These are phyloP conservation scores for Mastomys coucha DNA, from an alignment of 2,113 vertebrate species.

Conservation along the genomic window DNA sequence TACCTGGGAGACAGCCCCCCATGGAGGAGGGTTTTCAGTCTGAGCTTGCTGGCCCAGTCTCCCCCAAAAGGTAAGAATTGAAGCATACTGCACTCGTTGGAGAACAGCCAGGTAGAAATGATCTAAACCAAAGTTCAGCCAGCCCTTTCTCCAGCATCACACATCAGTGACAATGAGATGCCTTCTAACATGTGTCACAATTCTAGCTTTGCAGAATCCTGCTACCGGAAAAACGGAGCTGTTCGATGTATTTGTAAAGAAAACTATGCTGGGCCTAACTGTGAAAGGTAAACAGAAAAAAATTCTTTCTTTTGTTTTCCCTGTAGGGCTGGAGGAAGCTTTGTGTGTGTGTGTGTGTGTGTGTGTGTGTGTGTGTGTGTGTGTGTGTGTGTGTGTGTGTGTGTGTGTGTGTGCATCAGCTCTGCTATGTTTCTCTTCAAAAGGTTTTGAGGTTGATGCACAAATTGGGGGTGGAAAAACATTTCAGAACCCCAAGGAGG, in stretches of 20 bases:
- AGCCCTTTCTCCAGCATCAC: neutral
- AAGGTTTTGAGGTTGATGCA: neutral
- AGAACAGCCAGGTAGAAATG: neutral
- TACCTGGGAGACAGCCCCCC: neutral
- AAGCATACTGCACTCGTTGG: neutral
- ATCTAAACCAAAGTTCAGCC: slow-evolving; percentile 31
- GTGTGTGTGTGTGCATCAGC: neutral
- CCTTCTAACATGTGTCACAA: slow-evolving; percentile 64
- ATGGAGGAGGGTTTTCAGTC: neutral
- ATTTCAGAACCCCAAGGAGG: neutral
- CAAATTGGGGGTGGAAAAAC: neutral
- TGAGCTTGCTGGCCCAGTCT: neutral
- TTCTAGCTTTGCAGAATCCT: slow-evolving; percentile 94
- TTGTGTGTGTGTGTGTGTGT: neutral
- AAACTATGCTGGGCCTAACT: slow-evolving; percentile 94
- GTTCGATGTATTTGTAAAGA: slow-evolving; percentile 95
- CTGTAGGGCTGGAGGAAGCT: neutral
- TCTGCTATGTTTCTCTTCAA: neutral
- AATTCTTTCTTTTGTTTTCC: neutral
- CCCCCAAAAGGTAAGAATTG: neutral
- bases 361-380: no score
- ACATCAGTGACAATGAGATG: neutral
- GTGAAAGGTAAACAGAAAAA: slow-evolving; percentile 93
- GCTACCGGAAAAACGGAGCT: slow-evolving; percentile 89
- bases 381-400: no score